These are phyloP conservation scores for Agrochola lychnidis DNA, from an alignment of 2,888 invertebrate genomes.

Conservation along the genomic window DNA sequence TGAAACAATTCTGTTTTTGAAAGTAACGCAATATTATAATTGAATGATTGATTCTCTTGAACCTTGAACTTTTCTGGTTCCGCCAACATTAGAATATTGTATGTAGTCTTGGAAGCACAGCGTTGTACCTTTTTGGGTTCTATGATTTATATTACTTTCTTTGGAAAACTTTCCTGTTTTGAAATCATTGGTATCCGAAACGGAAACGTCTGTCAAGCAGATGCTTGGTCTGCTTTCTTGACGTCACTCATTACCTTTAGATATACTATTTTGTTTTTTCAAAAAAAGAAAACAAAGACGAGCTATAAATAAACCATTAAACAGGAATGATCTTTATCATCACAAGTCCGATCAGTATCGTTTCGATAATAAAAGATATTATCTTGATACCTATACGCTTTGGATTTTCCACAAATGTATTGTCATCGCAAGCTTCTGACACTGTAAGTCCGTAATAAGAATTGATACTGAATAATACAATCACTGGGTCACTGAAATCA, in stretches of 20 bases:
- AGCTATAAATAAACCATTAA: too few relatives aligned
- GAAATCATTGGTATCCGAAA: background rate
- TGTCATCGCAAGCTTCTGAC: background rate
- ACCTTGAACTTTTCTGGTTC: background rate
- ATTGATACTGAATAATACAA: background rate
- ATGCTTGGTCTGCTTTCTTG: background rate
- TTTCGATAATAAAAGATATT: background rate
- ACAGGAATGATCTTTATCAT: slow-evolving; percentile 8
- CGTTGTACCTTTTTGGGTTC: background rate
- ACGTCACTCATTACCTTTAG: background rate
- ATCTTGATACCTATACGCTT: background rate
- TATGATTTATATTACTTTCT: background rate
- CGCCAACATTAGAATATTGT: background rate
- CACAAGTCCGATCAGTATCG: background rate
- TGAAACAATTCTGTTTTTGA: background rate
- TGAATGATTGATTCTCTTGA: background rate
- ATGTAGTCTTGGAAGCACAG: background rate
- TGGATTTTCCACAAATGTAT: slow-evolving; percentile 14
- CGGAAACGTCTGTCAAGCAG: background rate
- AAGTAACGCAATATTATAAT: background rate
- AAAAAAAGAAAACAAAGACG: too few relatives aligned
- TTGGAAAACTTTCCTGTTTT: background rate
- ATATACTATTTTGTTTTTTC: background rate
- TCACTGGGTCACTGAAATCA: slow-evolving; percentile 26
- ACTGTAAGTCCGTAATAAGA: background rate